These are phyloP conservation scores for Nycticryphes semicollaris DNA, from an alignment of 2,113 vertebrate species.

Conservation along the genomic window DNA sequence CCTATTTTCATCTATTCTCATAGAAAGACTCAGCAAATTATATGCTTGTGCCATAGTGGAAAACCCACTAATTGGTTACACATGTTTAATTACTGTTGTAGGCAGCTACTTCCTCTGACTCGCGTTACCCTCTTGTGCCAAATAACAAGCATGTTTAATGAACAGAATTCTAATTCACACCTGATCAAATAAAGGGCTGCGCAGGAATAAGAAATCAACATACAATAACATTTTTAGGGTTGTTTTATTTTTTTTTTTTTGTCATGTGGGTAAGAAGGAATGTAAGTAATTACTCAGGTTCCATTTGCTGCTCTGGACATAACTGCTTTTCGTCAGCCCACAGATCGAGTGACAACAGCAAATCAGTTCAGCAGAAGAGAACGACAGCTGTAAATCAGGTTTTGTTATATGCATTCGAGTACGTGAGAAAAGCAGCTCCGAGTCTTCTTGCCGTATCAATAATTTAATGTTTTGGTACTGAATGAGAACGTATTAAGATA, in stretches of 20 bases:
- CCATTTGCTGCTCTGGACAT: slow-evolving; percentile 40
- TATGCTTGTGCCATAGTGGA: slow-evolving; percentile 87
- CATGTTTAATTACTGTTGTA: slow-evolving; percentile 98
- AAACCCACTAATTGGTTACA: slow-evolving; percentile 94
- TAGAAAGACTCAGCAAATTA: slow-evolving; percentile 89
- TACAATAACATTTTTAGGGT: slow-evolving; percentile 43
- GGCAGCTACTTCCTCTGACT: slow-evolving; percentile 91
- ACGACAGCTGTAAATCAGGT: slow-evolving; percentile 61
- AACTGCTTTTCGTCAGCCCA: slow-evolving; percentile 67
- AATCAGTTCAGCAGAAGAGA: slow-evolving; percentile 48
- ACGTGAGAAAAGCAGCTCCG: slow-evolving; percentile 22
- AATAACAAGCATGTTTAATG: slow-evolving; percentile 81
- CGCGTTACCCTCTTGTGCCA: slow-evolving; percentile 82
- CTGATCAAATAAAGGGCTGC: slow-evolving; percentile 84
- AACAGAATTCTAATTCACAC: slow-evolving; percentile 86
- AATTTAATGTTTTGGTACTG: not conserved
- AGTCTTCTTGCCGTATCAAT: not conserved
- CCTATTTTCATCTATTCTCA: slow-evolving; percentile 80
- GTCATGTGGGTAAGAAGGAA: not conserved
- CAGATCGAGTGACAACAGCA: slow-evolving; percentile 59
- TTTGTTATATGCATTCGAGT: not conserved
- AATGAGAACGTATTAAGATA: not conserved
- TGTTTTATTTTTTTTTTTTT: not conserved
- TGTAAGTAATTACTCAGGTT: slow-evolving; percentile 24
- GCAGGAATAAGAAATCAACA: slow-evolving; percentile 68